Evolutionary conservation across 2,888 invertebrate species (phyloP).

Genomic region (Epsilonema sp.): DNA sequence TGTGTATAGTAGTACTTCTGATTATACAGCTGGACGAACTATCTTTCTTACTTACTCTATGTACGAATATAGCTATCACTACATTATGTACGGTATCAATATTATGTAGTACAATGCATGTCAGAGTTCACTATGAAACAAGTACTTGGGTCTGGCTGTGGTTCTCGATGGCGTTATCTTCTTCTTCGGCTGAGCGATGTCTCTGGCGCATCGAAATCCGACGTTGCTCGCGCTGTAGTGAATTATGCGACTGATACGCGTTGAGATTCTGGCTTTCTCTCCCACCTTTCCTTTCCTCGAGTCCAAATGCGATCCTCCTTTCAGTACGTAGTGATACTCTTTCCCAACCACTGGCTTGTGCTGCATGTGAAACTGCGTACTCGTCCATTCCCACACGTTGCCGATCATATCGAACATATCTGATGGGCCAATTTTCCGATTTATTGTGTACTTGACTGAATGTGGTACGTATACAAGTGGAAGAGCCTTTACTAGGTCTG

Average conservation of each 20-base stretch:
- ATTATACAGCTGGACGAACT: too few relatives aligned
- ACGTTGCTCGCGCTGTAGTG: constrained; percentile 6
- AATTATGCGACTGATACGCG: not conserved
- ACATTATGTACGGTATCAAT: too few relatives aligned
- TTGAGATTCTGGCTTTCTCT: not conserved
- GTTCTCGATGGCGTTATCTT: too few relatives aligned
- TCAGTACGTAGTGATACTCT: not conserved
- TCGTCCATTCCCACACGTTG: constrained; percentile 95
- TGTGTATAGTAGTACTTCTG: too few relatives aligned
- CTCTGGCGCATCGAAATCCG: constrained; percentile 9
- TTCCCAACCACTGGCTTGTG: constrained; percentile 30
- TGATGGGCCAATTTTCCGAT: too few relatives aligned
- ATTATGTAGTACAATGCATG: too few relatives aligned
- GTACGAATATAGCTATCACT: too few relatives aligned
- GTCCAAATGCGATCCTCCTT: constrained; percentile 6
- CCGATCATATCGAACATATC: constrained; percentile 36
- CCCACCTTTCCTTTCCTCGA: constrained; percentile 3
- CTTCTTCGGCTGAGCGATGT: too few relatives aligned
- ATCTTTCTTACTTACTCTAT: too few relatives aligned
- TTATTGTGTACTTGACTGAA: too few relatives aligned
- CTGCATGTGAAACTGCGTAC: constrained; percentile 48
- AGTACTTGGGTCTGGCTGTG: too few relatives aligned
- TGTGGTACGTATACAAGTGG: not conserved
- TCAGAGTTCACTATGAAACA: too few relatives aligned
- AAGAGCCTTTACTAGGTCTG: not conserved